phyloP scores from a whole-genome alignment of 2,888 invertebrate species.

The Phortica magna region DNA sequence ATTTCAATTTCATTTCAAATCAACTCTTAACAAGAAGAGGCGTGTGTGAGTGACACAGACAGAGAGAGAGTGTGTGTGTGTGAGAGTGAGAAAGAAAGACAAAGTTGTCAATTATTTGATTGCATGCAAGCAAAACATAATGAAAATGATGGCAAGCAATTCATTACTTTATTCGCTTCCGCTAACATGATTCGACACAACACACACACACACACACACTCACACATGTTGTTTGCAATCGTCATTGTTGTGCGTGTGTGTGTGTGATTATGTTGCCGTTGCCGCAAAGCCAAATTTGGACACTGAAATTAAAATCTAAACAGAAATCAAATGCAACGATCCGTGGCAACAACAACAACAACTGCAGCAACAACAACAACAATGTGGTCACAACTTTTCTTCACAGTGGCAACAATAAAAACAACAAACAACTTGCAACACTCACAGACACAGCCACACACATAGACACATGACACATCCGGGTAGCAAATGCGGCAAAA shows the following conservation, averaged over 20 bases:
- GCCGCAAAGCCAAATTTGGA: constrained; percentile 18
- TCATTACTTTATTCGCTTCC: constrained; percentile 17
- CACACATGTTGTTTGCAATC: background rate
- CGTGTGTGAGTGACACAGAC: background rate
- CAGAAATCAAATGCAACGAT: constrained; percentile 12
- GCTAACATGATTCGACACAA: background rate
- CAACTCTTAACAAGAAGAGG: background rate
- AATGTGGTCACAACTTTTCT: constrained; percentile 31
- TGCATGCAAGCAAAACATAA: background rate
- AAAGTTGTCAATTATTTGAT: constrained; percentile 20
- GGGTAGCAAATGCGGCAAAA: constrained; percentile 15
- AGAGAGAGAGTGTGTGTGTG: background rate
- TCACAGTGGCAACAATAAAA: constrained; percentile 28
- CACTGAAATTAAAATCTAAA: constrained; percentile 15
- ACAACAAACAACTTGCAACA: constrained; percentile 19
- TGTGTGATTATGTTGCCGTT: constrained; percentile 9
- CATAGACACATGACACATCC: constrained; percentile 5
- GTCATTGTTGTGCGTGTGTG: too few relatives aligned
- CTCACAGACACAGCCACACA: background rate
- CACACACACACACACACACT: background rate
- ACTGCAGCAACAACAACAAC: constrained; percentile 25
- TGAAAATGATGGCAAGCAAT: constrained; percentile 5
- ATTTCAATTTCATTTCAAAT: constrained; percentile 29
- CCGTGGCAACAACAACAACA: constrained; percentile 38
- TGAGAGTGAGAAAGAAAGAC: background rate